These are phyloP conservation scores for Phallusia fumigata DNA, from an alignment of 23 tunicate genomes.

Conservation along the genomic window DNA sequence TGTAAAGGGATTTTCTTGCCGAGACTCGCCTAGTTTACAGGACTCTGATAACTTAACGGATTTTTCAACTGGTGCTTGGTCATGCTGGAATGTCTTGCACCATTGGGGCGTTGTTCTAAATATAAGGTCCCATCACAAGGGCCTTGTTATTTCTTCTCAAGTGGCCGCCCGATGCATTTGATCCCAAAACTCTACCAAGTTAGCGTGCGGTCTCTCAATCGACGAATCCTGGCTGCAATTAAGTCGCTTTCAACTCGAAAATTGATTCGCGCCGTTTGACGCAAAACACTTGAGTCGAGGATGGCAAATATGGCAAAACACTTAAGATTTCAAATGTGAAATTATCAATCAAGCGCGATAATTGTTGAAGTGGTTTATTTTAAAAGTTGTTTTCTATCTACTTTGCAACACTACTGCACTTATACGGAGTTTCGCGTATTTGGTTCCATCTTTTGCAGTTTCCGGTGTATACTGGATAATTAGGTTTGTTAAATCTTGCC, in stretches of 20 bases:
- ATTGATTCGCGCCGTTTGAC: not conserved
- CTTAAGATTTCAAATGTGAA: not conserved
- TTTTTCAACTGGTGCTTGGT: not conserved
- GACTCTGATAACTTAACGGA: too few species aligned
- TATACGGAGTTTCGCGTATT: too few species aligned
- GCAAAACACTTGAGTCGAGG: not conserved
- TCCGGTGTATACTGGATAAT: too few species aligned
- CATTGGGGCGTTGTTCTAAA: not conserved
- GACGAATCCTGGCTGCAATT: not conserved
- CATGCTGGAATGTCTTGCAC: not conserved
- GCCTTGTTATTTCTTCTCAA: conserved; percentile 14
- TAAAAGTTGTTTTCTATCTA: too few species aligned
- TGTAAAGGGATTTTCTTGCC: too few species aligned
- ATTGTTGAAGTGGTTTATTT: too few species aligned
- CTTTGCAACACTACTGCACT: too few species aligned
- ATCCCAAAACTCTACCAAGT: not conserved
- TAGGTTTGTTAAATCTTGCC: too few species aligned
- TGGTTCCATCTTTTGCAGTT: too few species aligned
- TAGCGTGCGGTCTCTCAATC: not conserved
- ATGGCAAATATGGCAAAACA: not conserved
- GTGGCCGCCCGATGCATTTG: not conserved
- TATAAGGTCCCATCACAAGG: not conserved
- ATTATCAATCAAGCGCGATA: too few species aligned
- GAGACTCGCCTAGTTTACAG: too few species aligned
- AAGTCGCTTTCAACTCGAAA: not conserved